phyloP scores from a whole-genome alignment of 2,888 invertebrate species.

The Serrognathus titanus region DNA sequence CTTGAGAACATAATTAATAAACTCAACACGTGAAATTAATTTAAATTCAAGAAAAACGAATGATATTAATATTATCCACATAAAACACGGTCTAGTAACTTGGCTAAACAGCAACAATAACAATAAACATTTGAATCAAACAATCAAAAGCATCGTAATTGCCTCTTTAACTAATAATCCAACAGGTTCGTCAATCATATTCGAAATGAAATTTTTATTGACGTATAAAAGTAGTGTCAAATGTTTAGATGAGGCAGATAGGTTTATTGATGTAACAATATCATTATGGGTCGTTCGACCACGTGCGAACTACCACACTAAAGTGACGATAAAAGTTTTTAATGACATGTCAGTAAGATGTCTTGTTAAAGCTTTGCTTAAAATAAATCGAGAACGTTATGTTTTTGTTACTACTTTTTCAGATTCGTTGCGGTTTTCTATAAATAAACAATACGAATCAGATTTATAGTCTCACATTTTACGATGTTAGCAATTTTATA shows the following conservation, averaged over 20 bases:
- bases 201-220: slow-evolving; percentile 50
- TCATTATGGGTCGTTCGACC: slow-evolving; percentile 47
- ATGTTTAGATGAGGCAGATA: slow-evolving; percentile 47
- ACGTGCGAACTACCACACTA: slow-evolving; percentile 49
- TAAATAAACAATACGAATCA: not conserved
- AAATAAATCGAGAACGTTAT: slow-evolving; percentile 3
- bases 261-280: slow-evolving; percentile 51
- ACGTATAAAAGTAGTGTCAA: slow-evolving; percentile 48
- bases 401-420: not conserved
- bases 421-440: not conserved
- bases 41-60: too few species aligned
- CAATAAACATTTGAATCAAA: too few species aligned
- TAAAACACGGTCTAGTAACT: too few species aligned
- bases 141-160: slow-evolving; percentile 7
- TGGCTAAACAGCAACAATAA: too few species aligned
- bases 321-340: slow-evolving; percentile 49
- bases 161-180: slow-evolving; percentile 37
- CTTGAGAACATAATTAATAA: too few species aligned
- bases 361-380: slow-evolving; percentile 8
- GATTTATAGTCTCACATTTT: not conserved
- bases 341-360: slow-evolving; percentile 36
- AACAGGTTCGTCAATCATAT: slow-evolving; percentile 49
- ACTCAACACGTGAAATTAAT: too few species aligned
- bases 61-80: too few species aligned
- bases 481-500: not conserved